phyloP scores from a whole-genome alignment of 1,140 invertebrate genomes.

The Aphelinus certus region DNA sequence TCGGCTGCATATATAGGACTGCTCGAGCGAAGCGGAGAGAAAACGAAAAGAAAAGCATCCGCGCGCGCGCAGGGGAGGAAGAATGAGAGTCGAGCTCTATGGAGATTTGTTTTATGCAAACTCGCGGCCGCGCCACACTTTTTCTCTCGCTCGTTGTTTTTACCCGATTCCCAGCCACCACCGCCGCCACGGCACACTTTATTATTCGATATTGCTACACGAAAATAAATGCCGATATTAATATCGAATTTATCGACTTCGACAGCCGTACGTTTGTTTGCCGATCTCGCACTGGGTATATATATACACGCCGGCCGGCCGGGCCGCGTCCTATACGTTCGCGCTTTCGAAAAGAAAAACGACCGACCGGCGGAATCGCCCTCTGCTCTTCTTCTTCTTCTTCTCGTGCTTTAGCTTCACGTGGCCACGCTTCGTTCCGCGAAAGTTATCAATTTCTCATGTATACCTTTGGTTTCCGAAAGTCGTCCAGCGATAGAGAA shows the following conservation, averaged over 20 bases:
- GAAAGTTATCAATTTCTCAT: too few relatives aligned
- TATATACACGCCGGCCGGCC: too few relatives aligned
- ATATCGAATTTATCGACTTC: constrained; percentile 41
- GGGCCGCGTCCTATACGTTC: too few relatives aligned
- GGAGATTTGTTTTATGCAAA: constrained; percentile 56
- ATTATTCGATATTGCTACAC: constrained; percentile 21
- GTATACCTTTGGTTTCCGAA: too few relatives aligned
- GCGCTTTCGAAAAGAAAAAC: neutral
- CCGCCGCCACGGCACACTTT: constrained; percentile 20
- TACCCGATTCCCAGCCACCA: neutral
- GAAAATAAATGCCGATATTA: constrained; percentile 40
- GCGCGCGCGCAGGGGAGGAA: constrained; percentile 16
- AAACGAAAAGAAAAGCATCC: constrained; percentile 37
- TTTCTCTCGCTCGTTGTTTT: neutral
- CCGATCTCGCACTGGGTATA: too few relatives aligned
- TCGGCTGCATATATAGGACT: too few relatives aligned
- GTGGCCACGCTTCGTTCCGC: too few relatives aligned
- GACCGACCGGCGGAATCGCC: neutral
- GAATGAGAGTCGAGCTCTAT: constrained; percentile 13
- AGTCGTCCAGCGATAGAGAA: too few relatives aligned
- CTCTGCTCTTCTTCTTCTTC: neutral
- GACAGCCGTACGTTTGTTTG: constrained; percentile 18
- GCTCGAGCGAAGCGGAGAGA: constrained; percentile 8
- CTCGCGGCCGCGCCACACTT: constrained; percentile 23
- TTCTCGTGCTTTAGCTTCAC: too few relatives aligned